These are phyloP conservation scores for Palythoa caribaeorum DNA, from an alignment of 92 coral and sea anemone genomes.

Conservation along the genomic window DNA sequence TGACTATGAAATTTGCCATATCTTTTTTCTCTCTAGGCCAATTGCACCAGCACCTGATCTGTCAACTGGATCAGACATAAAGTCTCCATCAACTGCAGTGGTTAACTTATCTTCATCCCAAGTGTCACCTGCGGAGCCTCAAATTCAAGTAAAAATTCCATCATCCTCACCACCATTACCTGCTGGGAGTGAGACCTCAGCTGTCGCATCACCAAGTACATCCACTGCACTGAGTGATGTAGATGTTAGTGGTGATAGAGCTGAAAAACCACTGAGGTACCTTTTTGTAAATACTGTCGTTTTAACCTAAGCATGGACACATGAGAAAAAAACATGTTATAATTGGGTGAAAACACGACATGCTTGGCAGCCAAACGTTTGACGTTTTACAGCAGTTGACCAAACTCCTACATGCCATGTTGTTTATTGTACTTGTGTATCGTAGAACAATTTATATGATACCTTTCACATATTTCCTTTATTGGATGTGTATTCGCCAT, in stretches of 20 bases:
- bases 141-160: background rate
- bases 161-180: background rate
- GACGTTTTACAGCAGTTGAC: too few relatives aligned
- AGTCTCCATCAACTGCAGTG: background rate
- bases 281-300: background rate
- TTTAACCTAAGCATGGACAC: too few relatives aligned
- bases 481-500: too few relatives aligned
- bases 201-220: background rate
- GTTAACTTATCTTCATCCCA: conserved; percentile 4
- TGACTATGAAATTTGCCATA: too few relatives aligned
- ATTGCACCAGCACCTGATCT: conserved; percentile 39
- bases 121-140: background rate
- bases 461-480: too few relatives aligned
- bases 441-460: too few relatives aligned
- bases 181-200: background rate
- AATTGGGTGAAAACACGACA: too few relatives aligned
- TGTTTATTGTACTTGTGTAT: too few relatives aligned
- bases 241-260: background rate
- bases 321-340: too few relatives aligned
- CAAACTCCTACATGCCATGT: too few relatives aligned
- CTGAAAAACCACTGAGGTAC: background rate
- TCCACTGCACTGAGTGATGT: background rate
- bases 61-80: background rate
- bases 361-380: too few relatives aligned
- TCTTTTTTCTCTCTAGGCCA: background rate